Base-by-base conservation (phyloP, 1,140 invertebrate species). In the Plectrocnemia conspersa region DNA sequence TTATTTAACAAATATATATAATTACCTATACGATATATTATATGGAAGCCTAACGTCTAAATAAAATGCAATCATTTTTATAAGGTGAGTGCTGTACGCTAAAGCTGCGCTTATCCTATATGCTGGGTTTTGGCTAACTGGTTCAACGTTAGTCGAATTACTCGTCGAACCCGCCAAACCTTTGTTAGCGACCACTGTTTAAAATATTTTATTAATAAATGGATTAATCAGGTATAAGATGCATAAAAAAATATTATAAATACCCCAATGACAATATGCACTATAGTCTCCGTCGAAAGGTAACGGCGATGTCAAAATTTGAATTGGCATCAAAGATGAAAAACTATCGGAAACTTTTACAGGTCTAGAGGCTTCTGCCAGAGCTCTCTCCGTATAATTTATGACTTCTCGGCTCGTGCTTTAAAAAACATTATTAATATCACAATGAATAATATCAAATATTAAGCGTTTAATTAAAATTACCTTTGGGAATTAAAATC, bases 41-140 rank as follows among this genome's bases (percentile, higher is more conserved):
- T 84, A 82, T 24, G 89, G 89, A 64, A 91, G 71, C 63, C 80
- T 73, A 40, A 88, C 76, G 71, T 90, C 84, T 29, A 92, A 74
- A 66, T 85, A 86, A 73, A 82, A 87, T 23, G 88, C 83, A 46
- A 91, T 70, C 58, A 90, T 76, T 66, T 83, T 82, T n/a, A 88
- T 78, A 55, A 93, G 73, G 75, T 94, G 90, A 49, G 88, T 84
- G 13, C 84, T 83, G 67, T 91, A 89, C 40, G 84, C 84, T 23
- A 93, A 77, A 38, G 85, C 89, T 27, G 88, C 88, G 65, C 80
- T 81, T 42, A 89, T 83, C 56, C 82, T 83, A 62, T 83, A 82
- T 13, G 80, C 82, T 36, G 81, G 79, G 74, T 84, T 83, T 60
- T 77, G 73, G 57, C 77, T 77, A 22, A 75, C 75, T 63, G 71